Evolutionary conservation across 2,888 invertebrate genomes (phyloP).

Genomic region (Hedychridium roseum): DNA sequence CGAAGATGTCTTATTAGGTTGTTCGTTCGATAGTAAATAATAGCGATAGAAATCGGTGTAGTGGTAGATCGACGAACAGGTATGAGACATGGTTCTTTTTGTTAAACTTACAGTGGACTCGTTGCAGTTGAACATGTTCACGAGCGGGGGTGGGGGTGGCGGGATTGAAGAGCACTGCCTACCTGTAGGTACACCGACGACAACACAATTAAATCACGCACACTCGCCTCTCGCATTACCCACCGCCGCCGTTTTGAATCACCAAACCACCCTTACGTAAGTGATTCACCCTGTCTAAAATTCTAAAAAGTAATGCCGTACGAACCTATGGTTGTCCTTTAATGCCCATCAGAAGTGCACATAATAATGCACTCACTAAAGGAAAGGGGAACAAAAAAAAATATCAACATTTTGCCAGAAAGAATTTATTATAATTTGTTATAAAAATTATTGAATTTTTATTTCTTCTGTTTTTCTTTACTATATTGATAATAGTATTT

Average conservation of each 20-base stretch:
- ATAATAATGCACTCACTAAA: too few species aligned
- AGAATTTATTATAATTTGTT: too few species aligned
- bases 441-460: too few species aligned
- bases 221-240: constrained; percentile 66
- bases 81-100: constrained; percentile 9
- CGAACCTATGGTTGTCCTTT: too few species aligned
- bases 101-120: constrained; percentile 56
- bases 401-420: too few species aligned
- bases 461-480: too few species aligned
- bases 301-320: too few species aligned
- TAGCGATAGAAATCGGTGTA: background rate
- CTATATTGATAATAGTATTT: too few species aligned
- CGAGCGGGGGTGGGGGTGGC: constrained; percentile 48
- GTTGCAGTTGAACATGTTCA: constrained; percentile 58
- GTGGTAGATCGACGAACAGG: constrained; percentile 9
- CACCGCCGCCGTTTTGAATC: constrained; percentile 65
- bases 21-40: background rate
- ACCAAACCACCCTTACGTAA: constrained; percentile 67
- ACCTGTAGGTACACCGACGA: constrained; percentile 46
- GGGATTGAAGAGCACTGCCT: constrained; percentile 51
- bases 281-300: too few species aligned
- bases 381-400: too few species aligned
- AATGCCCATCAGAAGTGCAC: too few species aligned
- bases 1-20: background rate
- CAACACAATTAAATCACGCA: constrained; percentile 53